Evolutionary conservation across 2,888 invertebrate species (phyloP), one percentile per base, ranked within the genome.

Genomic region (Liposcelis brunnea): DNA sequence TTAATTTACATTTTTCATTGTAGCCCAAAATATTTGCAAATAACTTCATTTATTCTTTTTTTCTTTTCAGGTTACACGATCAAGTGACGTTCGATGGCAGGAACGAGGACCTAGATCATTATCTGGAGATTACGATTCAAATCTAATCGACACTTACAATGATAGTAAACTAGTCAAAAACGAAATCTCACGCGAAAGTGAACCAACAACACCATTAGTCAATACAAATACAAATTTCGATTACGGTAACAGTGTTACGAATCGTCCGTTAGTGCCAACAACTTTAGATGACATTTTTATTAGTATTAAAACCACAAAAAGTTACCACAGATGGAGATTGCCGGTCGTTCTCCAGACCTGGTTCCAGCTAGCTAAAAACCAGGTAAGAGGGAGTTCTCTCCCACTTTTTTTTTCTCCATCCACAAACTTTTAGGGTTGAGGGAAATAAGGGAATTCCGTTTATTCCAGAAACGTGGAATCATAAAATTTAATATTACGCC

Each of bases 251-350:
- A 16, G 18, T n/a, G n/a, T 10, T 15, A 35, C 14, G 6, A 10
- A 16, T 14, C 40, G 18, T 7, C 40, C 40, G 18, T 15, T 35
- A 33, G 43, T 12, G n/a, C 40, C 15, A 18, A 78, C 82, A 52
- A 75, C 73, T 54, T 67, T 89, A 55, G 75, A 83, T 65, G 90
- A 93, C 67, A 73, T 94, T 58, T 93, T 91, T 66, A 85, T 94
- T 63, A 87, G 87, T 68, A 90, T 95, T 46, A 95, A 95, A 69
- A 93, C 94, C 50, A 86, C 93, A 47, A 77, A 79, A 61, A 77
- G 78, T 65, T 90, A 86, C 67, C 90, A 94, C 62, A 68, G 75
- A 52, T 76, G 79, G 44, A 74, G 95, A 56, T 64, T 97, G 58
- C 81, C 82, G 45, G 74, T 89, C 51, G 83, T 95, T 58, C 71